These are phyloP conservation scores for Philereme transversata DNA, from an alignment of 2,888 invertebrate genomes.

Conservation along the genomic window DNA sequence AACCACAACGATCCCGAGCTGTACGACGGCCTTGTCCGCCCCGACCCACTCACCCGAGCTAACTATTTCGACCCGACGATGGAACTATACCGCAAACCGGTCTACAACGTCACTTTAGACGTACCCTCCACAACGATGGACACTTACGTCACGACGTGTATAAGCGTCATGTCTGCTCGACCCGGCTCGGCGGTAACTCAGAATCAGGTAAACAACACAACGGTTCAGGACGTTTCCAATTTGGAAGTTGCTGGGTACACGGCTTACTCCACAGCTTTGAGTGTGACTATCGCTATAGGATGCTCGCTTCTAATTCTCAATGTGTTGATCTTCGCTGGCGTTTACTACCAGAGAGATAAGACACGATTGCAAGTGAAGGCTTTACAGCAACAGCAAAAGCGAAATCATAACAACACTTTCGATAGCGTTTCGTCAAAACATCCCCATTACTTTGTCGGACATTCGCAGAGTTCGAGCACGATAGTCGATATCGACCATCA, in stretches of 20 bases:
- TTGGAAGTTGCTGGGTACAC: constrained; percentile 91
- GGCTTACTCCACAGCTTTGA: constrained; percentile 89
- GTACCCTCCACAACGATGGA: constrained; percentile 83
- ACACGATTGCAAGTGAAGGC: constrained; percentile 91
- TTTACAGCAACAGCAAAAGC: constrained; percentile 88
- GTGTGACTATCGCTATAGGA: constrained; percentile 92
- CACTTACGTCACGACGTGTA: constrained; percentile 87
- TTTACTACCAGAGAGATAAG: constrained; percentile 92
- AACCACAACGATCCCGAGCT: constrained; percentile 95
- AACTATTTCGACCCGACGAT: constrained; percentile 86
- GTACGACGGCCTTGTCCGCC: constrained; percentile 94
- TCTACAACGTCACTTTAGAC: constrained; percentile 82
- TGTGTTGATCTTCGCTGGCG: constrained; percentile 92
- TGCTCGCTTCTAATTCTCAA: constrained; percentile 92
- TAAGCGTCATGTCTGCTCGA: constrained; percentile 88
- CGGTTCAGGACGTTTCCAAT: constrained; percentile 90
- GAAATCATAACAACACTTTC: constrained; percentile 81
- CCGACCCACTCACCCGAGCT: constrained; percentile 89
- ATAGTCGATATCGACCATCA: constrained; percentile 94
- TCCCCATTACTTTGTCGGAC: constrained; percentile 90
- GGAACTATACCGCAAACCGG: constrained; percentile 85
- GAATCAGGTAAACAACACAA: constrained; percentile 84
- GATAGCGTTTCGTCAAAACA: constrained; percentile 87
- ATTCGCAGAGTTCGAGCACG: constrained; percentile 91
- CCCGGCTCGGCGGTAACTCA: constrained; percentile 78